Evolutionary conservation across 2,888 invertebrate species (phyloP).

Genomic region (Eupithecia centaureata): DNA sequence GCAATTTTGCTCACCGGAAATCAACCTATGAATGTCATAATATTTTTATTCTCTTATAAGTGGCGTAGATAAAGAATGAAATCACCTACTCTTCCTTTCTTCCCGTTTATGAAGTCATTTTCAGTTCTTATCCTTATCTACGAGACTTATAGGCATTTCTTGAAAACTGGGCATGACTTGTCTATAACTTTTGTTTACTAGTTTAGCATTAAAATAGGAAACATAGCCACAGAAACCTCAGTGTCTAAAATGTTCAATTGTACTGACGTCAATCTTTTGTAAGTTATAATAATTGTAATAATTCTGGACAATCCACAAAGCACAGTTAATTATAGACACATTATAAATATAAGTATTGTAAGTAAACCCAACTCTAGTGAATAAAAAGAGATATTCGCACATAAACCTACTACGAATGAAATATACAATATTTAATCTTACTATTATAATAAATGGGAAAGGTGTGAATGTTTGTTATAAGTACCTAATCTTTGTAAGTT

Average conservation of each 20-base stretch:
- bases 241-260: not conserved
- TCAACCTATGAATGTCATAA: not conserved
- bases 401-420: too few species aligned
- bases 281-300: too few species aligned
- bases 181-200: not conserved
- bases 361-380: not conserved
- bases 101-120: too few species aligned
- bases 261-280: not conserved
- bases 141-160: not conserved
- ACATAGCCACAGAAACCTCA: conserved; percentile 2
- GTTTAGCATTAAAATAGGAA: not conserved
- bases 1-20: not conserved
- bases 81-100: too few species aligned
- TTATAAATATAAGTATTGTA: not conserved
- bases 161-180: not conserved
- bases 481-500: too few species aligned
- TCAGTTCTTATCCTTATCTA: not conserved
- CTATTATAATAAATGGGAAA: too few species aligned
- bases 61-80: too few species aligned
- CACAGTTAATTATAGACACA: too few species aligned
- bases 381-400: too few species aligned
- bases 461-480: too few species aligned
- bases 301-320: too few species aligned
- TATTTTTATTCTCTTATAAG: not conserved
- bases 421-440: too few species aligned